Evolutionary conservation across 37 sponge, comb jelly and placozoan species (phyloP).

Genomic region (Hexactinellida sp.): DNA sequence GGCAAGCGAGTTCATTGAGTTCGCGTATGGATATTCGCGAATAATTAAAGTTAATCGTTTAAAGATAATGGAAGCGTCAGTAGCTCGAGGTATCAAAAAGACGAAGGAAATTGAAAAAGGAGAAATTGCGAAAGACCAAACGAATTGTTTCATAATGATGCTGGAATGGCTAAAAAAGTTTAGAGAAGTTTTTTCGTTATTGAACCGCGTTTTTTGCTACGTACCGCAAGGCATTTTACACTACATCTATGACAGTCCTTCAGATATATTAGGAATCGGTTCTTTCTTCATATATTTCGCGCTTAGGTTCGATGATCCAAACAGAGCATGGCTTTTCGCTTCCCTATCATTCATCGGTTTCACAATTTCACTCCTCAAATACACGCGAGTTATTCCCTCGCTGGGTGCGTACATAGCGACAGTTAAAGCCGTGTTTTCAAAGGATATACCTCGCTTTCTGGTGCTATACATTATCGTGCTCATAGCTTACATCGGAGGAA

Average conservation of each 20-base stretch:
- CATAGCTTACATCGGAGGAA: not conserved
- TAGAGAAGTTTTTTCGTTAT: not conserved
- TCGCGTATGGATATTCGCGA: not conserved
- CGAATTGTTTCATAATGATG: not conserved
- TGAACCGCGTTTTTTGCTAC: not conserved
- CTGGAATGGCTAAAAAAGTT: not conserved
- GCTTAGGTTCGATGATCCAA: not conserved
- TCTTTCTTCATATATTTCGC: not conserved
- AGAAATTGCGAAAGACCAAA: not conserved
- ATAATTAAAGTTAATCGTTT: not conserved
- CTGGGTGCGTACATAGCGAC: not conserved
- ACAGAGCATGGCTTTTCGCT: not conserved
- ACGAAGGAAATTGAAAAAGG: not conserved
- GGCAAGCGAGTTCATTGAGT: not conserved
- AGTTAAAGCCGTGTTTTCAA: slow-evolving; percentile 2
- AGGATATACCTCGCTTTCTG: not conserved
- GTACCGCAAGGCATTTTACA: not conserved
- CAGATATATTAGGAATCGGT: not conserved
- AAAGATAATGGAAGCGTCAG: not conserved
- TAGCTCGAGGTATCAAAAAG: not conserved
- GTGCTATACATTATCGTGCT: not conserved
- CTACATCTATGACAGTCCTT: not conserved
- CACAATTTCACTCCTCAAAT: not conserved
- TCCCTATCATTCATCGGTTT: not conserved
- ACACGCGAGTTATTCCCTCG: not conserved